phyloP scores from a whole-genome alignment of 35 echinoderm and acorn worm species.

The Holothuria glaberrima region DNA sequence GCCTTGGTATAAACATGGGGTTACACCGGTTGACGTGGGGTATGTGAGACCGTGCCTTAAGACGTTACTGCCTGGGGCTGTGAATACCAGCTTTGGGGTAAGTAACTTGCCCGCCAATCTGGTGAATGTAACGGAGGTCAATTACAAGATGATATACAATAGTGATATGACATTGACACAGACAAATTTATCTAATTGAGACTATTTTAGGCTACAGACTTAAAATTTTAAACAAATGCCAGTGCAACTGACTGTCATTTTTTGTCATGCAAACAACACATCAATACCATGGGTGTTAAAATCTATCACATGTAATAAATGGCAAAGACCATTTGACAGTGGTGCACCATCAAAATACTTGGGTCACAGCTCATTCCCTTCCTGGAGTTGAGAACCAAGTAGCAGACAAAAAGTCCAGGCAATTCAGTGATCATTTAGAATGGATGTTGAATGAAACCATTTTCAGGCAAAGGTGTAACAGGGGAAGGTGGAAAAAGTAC shows the following conservation, averaged over 20 bases:
- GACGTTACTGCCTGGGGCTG: too few relatives aligned
- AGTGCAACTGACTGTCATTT: neutral
- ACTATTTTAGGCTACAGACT: neutral
- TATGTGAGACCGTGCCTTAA: too few relatives aligned
- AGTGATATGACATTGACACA: slow-evolving; percentile 5
- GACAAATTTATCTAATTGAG: neutral
- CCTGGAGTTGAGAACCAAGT: slow-evolving; percentile 21
- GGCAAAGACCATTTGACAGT: neutral
- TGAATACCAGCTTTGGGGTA: too few relatives aligned
- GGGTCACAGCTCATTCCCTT: slow-evolving; percentile 28
- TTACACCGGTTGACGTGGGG: too few relatives aligned
- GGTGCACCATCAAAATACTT: neutral
- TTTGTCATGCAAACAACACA: neutral
- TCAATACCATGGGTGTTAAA: slow-evolving; percentile 8
- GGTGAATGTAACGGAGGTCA: slow-evolving; percentile 12
- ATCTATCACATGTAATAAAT: neutral
- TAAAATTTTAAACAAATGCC: neutral
- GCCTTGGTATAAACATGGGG: too few relatives aligned
- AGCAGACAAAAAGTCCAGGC: slow-evolving; percentile 53
- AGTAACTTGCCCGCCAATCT: neutral
- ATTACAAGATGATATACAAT: slow-evolving; percentile 11
- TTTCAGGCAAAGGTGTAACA: slow-evolving; percentile 16
- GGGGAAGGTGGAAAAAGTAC: slow-evolving; percentile 9
- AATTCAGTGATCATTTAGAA: slow-evolving; percentile 38
- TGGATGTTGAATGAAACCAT: slow-evolving; percentile 51